Conservation (phyloP, 2,113 vertebrate species). For the Gallinago jamesoni region DNA sequence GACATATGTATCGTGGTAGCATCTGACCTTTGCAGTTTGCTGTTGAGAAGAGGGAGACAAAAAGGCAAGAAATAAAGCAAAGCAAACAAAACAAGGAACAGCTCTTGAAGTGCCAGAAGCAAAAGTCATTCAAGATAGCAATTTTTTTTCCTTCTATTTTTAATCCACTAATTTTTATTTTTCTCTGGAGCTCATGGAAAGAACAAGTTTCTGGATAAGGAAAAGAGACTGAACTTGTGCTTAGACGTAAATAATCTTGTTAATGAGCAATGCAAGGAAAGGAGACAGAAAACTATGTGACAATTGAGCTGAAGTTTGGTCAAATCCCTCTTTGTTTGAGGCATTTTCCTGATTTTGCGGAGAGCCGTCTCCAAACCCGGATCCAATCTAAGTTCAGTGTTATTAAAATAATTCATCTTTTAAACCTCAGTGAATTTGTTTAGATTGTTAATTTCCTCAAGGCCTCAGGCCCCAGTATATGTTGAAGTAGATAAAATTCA, state of each 20-base stretch:
- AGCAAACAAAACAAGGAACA: slow-evolving; percentile 21
- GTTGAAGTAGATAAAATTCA: slow-evolving; percentile 15
- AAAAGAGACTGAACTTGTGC: neutral
- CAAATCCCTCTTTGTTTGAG: neutral
- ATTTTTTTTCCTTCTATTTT: slow-evolving; percentile 15
- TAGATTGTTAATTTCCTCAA: slow-evolving; percentile 21
- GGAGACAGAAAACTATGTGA: neutral
- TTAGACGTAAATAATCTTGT: slow-evolving; percentile 10
- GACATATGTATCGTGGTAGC: neutral
- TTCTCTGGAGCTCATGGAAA: neutral
- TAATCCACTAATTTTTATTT: neutral
- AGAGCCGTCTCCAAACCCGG: neutral
- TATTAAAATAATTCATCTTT: neutral
- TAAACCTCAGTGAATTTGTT: slow-evolving; percentile 41
- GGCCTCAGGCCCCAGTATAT: neutral
- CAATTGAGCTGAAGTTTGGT: neutral
- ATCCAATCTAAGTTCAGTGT: neutral
- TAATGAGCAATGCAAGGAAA: neutral
- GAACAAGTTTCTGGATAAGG: slow-evolving; percentile 7
- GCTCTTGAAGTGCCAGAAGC: slow-evolving; percentile 30
- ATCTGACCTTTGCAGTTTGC: slow-evolving; percentile 17
- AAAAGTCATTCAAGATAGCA: neutral
- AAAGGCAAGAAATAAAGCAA: slow-evolving; percentile 13
- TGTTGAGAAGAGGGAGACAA: neutral
- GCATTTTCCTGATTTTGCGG: neutral